phyloP scores from a whole-genome alignment of 2,113 vertebrate genomes.

The Cavia aperea region DNA sequence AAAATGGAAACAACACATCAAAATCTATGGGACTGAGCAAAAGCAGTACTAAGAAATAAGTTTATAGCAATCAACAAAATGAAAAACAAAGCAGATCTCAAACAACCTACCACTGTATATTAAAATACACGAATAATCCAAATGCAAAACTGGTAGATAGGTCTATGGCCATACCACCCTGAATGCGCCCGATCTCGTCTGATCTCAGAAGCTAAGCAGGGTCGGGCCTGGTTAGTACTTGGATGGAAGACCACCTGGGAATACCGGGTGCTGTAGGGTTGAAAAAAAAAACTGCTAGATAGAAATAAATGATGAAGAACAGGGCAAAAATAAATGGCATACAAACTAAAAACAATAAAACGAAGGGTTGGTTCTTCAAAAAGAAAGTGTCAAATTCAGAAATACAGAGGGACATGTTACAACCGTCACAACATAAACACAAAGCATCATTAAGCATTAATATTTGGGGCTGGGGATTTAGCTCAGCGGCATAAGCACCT shows the following conservation, averaged over 20 bases:
- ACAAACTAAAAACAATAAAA: background rate
- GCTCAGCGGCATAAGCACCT: too few species aligned
- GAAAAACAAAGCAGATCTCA: background rate
- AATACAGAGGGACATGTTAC: background rate
- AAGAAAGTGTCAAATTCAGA: background rate
- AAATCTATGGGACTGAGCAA: background rate
- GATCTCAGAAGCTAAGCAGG: too few species aligned
- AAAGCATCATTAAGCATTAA: background rate
- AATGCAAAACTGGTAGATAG: background rate
- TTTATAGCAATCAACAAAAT: background rate
- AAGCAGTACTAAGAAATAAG: background rate
- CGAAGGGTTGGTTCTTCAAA: background rate
- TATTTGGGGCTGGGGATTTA: too few species aligned
- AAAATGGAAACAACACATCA: background rate
- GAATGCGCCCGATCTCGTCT: too few species aligned
- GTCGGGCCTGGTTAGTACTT: too few species aligned
- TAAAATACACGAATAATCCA: background rate
- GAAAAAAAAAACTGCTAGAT: too few species aligned
- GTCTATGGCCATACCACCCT: too few species aligned
- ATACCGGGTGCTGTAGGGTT: too few species aligned
- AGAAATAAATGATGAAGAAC: background rate
- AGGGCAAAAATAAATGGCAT: background rate
- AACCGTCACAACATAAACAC: background rate
- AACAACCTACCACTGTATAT: background rate
- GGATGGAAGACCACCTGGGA: too few species aligned